Evolutionary conservation across 2,888 invertebrate genomes (phyloP), one percentile per base, ranked within the genome.

Genomic region (Agrotis ipsilon): DNA sequence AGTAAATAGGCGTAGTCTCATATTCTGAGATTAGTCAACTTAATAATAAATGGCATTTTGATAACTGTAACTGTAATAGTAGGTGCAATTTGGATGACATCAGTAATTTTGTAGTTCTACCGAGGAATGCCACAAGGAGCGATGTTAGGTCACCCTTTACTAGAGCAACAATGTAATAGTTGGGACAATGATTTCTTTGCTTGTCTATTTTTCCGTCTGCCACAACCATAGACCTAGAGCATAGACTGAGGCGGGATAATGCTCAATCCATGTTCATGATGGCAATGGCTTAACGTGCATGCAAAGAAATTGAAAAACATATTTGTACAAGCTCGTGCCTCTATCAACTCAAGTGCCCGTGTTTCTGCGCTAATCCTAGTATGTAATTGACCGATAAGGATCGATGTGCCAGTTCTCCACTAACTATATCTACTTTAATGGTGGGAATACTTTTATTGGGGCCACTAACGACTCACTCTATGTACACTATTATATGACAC

Each of bases 361-460:
- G 65, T 60, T 69, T 61, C 51, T 63, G 70, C 64, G 68, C 51
- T 80, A 71, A 78, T 85, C 75, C 68, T 78, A 75, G 71, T 57
- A 72, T 78, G 69, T 61, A 79, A 83, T 79, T 83, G 79, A 78
- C 82, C 76, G 84, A 84, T 83, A 84, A 84, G 84, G 75, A 85
- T 80, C 80, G 69, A 16, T 65, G 80, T 72, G 67, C 80, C 49
- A 80, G 80, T 76, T 80, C 58, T 48, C 51, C 6, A 55, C 55
- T 46, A 65, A 60, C 70, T 55, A 49, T 39, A 54, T 43, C 55
- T n/a, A 54, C 64, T 55, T 59, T 48, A 48, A 77, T 68, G 72
- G 78, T 77, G 74, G 57, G 75, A 83, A 82, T 57, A 54, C 19
- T 48, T 64, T 69, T 68, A 78, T 81, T 71, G 78, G 57, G 65